Evolutionary conservation across 2,113 vertebrate species (phyloP), one percentile per base, ranked within the genome.

Genomic region (Thunnus thynnus): DNA sequence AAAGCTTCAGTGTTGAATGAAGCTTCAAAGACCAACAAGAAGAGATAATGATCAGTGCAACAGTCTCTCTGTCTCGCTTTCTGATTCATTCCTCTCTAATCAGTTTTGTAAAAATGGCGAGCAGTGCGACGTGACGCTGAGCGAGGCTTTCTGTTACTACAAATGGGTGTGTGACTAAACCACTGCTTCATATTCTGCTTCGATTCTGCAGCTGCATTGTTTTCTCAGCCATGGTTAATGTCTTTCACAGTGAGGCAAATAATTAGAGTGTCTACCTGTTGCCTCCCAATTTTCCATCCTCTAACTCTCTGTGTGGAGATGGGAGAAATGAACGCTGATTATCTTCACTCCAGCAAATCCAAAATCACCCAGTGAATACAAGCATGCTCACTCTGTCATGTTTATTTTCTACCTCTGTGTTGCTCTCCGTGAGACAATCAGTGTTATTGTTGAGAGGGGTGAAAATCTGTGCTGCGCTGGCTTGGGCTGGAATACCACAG

Each of bases 171-270:
- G 86, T 76, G 79, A 83, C 84, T 79, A 86, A 86, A 85, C 61
- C 70, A 22, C 68, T 65, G 82, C 84, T 86, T 80, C 72, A 69
- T 60, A 84, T 86, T 88, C 88, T 73, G 62, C 83, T 76, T 50
- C 36, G 13, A 14, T 41, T 50, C 68, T 17, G 44, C 61, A 54
- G 72, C 57, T 60, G 72, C 76, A 80, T 87, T 90, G 88, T 88
- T 85, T 87, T 78, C 74, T 55, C 84, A 79, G 86, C 80, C 86
- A 58, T 55, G 72, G 82, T 83, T 87, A 85, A 90, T 85, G 82
- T 77, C 72, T 90, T 88, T 87, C 86, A 91, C 86, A 84, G 90
- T 25, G 82, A 86, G 77, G 82, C 79, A 85, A 88, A 90, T 87
- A 83, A 91, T 85, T 83, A 82, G 55, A 86, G 70, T 0, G 46